Evolutionary conservation across 2,797 vertebrate genomes (phyloP).

Genomic region (Austrolebias charrua): DNA sequence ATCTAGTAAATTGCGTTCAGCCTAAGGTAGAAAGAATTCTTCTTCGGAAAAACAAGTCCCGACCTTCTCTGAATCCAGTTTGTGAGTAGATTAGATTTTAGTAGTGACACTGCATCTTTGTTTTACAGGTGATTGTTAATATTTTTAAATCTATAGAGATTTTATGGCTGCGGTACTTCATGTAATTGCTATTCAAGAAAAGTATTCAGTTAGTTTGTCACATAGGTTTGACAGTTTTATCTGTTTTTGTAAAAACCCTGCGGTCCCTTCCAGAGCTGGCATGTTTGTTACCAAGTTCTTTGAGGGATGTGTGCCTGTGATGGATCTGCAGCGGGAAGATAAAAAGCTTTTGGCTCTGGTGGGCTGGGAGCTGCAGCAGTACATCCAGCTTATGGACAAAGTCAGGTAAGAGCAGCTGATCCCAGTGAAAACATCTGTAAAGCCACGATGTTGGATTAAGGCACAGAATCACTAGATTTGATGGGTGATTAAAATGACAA

Average conservation of each 20-base stretch:
- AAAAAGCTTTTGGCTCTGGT: constrained; percentile 86
- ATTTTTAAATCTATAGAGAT: constrained; percentile 8
- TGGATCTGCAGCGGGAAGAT: constrained; percentile 86
- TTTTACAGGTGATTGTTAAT: not conserved
- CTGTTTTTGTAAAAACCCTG: not conserved
- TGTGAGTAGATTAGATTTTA: constrained; percentile 32
- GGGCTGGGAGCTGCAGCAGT: constrained; percentile 87
- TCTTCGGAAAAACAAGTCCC: constrained; percentile 52
- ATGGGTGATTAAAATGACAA: not conserved
- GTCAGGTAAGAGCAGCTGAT: constrained; percentile 81
- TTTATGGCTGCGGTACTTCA: not conserved
- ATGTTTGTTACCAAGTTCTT: constrained; percentile 98
- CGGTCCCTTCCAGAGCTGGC: constrained; percentile 81
- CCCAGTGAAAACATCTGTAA: not conserved
- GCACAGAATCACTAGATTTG: not conserved
- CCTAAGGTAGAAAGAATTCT: constrained; percentile 64
- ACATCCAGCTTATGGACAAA: constrained; percentile 90
- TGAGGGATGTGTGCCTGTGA: constrained; percentile 83
- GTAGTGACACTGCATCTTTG: constrained; percentile 34
- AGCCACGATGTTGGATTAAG: not conserved
- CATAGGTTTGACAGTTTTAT: not conserved
- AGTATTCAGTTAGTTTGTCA: not conserved
- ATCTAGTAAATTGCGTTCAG: constrained; percentile 72
- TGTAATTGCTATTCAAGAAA: constrained; percentile 8
- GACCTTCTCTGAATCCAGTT: constrained; percentile 54